These are phyloP conservation scores for Polyploca ridens DNA, from an alignment of 2,888 invertebrate genomes.

Conservation along the genomic window DNA sequence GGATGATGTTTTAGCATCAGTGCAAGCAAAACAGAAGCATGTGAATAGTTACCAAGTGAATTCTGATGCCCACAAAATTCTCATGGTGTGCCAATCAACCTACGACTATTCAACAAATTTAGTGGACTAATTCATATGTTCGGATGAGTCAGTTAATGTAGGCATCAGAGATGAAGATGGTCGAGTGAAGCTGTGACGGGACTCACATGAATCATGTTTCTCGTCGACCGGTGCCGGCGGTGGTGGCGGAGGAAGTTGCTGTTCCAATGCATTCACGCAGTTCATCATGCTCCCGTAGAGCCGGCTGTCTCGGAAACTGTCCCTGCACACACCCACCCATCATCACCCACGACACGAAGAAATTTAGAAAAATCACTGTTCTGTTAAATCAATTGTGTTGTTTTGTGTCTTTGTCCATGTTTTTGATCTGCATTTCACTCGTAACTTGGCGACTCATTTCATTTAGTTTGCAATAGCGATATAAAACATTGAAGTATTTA, in stretches of 20 bases:
- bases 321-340: constrained; percentile 84
- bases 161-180: constrained; percentile 18
- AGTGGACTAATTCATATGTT: neutral
- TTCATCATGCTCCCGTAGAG: constrained; percentile 98
- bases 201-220: constrained; percentile 81
- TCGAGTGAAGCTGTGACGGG: constrained; percentile 26
- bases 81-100: neutral
- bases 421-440: neutral
- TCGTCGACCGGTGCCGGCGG: constrained; percentile 79
- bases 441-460: neutral
- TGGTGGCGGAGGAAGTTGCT: constrained; percentile 90
- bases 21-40: neutral
- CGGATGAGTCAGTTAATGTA: neutral
- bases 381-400: neutral
- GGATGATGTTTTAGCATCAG: neutral
- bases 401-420: neutral
- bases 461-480: neutral
- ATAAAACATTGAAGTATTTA: neutral
- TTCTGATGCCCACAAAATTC: constrained; percentile 1
- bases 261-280: constrained; percentile 97
- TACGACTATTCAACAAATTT: neutral
- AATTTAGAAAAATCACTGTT: constrained; percentile 1
- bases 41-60: constrained; percentile 17
- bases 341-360: constrained; percentile 24
- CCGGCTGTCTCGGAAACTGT: constrained; percentile 95